Evolutionary conservation across 1,140 invertebrate genomes (phyloP).

Genomic region (Ptiloglossa arizonensis): DNA sequence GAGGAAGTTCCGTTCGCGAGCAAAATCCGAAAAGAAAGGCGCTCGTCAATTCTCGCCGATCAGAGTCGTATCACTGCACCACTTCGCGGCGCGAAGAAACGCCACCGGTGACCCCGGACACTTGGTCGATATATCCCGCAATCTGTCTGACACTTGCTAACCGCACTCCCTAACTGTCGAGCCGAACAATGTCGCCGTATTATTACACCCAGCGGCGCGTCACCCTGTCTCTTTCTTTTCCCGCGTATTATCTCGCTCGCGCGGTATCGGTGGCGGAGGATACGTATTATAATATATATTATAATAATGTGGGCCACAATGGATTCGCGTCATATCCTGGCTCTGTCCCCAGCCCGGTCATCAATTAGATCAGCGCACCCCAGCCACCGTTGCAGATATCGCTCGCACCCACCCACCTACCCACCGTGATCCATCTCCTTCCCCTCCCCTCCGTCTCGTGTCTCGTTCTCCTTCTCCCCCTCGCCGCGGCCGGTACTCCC

Average conservation of each 20-base stretch:
- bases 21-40: background rate
- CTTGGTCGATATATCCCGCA: constrained; percentile 28
- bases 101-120: background rate
- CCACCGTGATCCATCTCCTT: constrained; percentile 36
- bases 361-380: constrained; percentile 80
- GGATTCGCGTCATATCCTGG: constrained; percentile 80
- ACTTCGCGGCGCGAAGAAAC: background rate
- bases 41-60: no score
- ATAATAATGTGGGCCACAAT: constrained; percentile 79
- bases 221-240: constrained; percentile 61
- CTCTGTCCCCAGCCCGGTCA: constrained; percentile 70
- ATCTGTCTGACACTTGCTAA: constrained; percentile 58
- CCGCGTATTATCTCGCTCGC: constrained; percentile 48
- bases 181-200: constrained; percentile 64
- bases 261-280: constrained; percentile 57
- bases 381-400: constrained; percentile 60
- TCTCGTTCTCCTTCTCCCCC: constrained; percentile 2
- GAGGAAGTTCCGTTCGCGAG: no score
- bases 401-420: constrained; percentile 66
- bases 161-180: constrained; percentile 61
- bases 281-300: constrained; percentile 66
- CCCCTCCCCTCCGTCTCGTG: constrained; percentile 27
- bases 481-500: constrained; percentile 23
- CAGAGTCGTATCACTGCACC: no score
- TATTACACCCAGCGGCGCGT: constrained; percentile 56